phyloP scores from a whole-genome alignment of 2,888 invertebrate species.

The Diarsia rubi region DNA sequence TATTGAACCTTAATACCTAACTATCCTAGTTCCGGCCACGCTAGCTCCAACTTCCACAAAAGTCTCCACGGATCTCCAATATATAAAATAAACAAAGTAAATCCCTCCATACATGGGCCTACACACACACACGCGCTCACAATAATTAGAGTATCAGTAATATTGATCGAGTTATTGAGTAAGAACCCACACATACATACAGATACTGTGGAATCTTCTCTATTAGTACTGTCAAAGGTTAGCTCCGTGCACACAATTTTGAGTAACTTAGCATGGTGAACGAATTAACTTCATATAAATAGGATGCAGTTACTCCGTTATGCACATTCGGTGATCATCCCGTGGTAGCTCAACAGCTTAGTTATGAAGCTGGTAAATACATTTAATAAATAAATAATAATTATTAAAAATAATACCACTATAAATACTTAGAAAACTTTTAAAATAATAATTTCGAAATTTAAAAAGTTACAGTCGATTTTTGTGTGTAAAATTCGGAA shows the following conservation, averaged over 20 bases:
- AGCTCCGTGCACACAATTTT: constrained; percentile 84
- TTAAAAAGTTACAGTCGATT: constrained; percentile 16
- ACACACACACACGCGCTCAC: constrained; percentile 63
- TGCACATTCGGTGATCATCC: constrained; percentile 83
- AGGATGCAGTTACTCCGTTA: constrained; percentile 76
- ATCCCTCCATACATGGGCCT: constrained; percentile 66
- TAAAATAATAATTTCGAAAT: neutral
- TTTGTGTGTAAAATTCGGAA: constrained; percentile 19
- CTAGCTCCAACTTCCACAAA: constrained; percentile 3
- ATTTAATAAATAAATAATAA: constrained; percentile 38
- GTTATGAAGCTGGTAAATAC: constrained; percentile 88
- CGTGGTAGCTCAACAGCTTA: constrained; percentile 78
- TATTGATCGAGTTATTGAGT: constrained; percentile 84
- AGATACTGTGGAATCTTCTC: constrained; percentile 67
- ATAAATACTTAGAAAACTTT: neutral
- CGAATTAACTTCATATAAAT: constrained; percentile 89
- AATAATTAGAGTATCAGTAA: constrained; percentile 85
- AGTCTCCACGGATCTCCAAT: constrained; percentile 65
- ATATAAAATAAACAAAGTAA: constrained; percentile 67
- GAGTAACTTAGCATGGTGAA: constrained; percentile 82
- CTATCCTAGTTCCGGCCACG: neutral
- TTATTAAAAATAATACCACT: constrained; percentile 1
- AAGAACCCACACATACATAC: constrained; percentile 77
- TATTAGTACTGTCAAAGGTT: constrained; percentile 85
- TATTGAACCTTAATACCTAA: neutral